phyloP scores from a whole-genome alignment of 2,113 vertebrate genomes.

The Ceuthmochares aereus region DNA sequence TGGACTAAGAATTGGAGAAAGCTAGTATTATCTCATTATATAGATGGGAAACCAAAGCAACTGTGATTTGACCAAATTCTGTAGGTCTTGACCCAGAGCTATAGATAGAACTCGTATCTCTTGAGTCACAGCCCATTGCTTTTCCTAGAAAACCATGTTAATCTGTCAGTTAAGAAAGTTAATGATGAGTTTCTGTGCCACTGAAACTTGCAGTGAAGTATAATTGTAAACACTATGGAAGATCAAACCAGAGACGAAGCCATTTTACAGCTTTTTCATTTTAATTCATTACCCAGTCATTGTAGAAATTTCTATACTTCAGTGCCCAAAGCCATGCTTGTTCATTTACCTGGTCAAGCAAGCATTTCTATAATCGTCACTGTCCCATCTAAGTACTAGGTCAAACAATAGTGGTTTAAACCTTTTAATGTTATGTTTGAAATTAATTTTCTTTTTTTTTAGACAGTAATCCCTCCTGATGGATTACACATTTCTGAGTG shows the following conservation, averaged over 20 bases:
- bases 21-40: not conserved
- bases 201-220: not conserved
- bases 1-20: not conserved
- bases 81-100: not conserved
- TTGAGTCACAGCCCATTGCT: not conserved
- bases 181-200: not conserved
- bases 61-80: not conserved
- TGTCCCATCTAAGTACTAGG: not conserved
- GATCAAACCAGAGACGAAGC: not conserved
- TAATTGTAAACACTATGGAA: not conserved
- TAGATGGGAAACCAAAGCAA: not conserved
- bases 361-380: not conserved
- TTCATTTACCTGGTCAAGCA: not conserved
- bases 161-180: not conserved
- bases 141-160: not conserved
- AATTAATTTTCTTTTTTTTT: not conserved
- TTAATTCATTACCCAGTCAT: not conserved
- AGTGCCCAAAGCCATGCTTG: not conserved
- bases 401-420: not conserved
- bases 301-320: not conserved
- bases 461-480: conserved; percentile 7
- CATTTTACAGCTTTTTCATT: not conserved
- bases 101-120: not conserved
- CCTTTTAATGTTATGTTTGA: not conserved
- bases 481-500: conserved; percentile 13